Evolutionary conservation across 2,888 invertebrate species (phyloP), one percentile per base, ranked within the genome.

Genomic region (Drosophila colorata): DNA sequence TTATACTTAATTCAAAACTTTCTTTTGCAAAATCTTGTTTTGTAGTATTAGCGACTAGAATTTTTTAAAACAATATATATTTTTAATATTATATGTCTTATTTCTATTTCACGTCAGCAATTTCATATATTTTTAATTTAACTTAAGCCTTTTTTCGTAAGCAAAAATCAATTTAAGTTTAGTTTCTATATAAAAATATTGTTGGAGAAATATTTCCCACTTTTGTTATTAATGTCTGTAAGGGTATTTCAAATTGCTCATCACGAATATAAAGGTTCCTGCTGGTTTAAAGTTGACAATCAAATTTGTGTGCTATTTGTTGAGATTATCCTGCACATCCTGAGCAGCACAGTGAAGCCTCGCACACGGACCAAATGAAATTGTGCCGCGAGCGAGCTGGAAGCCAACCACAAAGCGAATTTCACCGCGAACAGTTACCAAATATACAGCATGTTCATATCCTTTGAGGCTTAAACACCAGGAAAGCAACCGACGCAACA

Each of bases 241-340:
- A 20, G 43, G 7, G 33, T 53, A 23, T 46, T 53, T 2, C 31
- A 11, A 20, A 3, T 38, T 35, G 9, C 9, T 7, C 14, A 28
- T 2, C 5, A 11, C 4, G 14, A 28, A 1, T 0, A 11, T 1
- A 2, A n/a, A 13, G 0, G 13, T 11, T 4, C 8, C 13, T 23
- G 11, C 16, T 23, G 8, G 20, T 41, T n/a, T 13, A 49, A 57
- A 35, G 18, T 65, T 72, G 68, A 44, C 67, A 57, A 56, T 44
- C 49, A 69, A 87, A 80, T 84, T 80, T 77, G 81, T 68, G 51
- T 33, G 70, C 67, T 74, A 71, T 80, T 84, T 74, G 65, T 51
- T 51, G 57, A 53, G 66, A 65, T 84, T 74, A 69, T 69, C 59
- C 51, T 20, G 16, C 11, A 6, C 5, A 46, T 28, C 28, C 28